A percentile compares a stretch with the other conserved stretches of the same genome.
Conservation (phyloP, 2,888 invertebrate genomes). For the Eupeodes latifasciatus region DNA sequence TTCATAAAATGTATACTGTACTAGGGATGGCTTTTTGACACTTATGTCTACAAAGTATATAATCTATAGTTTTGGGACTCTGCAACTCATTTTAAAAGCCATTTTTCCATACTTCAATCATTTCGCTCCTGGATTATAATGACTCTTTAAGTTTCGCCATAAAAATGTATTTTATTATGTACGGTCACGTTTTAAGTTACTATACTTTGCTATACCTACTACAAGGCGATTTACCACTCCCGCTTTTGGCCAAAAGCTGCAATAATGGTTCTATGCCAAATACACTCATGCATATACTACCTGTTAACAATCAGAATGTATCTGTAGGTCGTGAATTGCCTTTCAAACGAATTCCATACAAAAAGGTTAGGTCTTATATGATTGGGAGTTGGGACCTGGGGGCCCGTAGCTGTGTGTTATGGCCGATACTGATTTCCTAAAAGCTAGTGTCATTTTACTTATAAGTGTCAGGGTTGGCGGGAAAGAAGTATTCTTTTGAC, state of each 20-base stretch:
- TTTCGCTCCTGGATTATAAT: not conserved
- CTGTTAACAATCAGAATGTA: constrained; percentile 64
- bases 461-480: not conserved
- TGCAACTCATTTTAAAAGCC: no score
- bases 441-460: constrained; percentile 46
- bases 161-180: not conserved
- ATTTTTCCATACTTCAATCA: no score
- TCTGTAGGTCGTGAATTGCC: constrained; percentile 59
- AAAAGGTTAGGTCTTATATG: constrained; percentile 29
- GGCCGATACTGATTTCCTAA: constrained; percentile 44
- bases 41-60: no score
- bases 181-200: constrained; percentile 61
- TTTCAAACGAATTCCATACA: constrained; percentile 43
- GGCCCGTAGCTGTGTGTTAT: constrained; percentile 48
- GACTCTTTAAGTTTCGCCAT: not conserved
- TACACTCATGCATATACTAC: constrained; percentile 39
- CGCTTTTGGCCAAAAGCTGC: constrained; percentile 46
- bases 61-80: no score
- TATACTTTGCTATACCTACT: not conserved
- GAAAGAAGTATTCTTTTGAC: not conserved
- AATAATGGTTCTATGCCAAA: constrained; percentile 40
- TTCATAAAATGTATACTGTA: no score
- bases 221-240: constrained; percentile 31
- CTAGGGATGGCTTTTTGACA: no score
- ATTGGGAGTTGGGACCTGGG: not conserved